These are phyloP conservation scores for Rattus rattus DNA, from an alignment of 2,113 vertebrate species.

Conservation along the genomic window DNA sequence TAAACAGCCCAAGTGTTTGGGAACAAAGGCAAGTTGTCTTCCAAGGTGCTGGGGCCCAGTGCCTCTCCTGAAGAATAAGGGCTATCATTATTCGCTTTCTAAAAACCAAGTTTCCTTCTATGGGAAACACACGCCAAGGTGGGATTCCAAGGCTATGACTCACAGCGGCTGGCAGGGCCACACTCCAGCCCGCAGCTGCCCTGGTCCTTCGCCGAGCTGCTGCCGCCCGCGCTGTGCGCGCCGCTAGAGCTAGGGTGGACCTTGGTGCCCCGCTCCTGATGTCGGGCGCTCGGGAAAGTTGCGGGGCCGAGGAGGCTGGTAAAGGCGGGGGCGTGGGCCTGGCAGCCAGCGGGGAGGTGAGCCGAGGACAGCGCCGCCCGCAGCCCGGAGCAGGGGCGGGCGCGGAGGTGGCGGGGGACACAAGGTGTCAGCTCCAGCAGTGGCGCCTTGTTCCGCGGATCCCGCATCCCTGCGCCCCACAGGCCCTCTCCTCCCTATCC, in stretches of 20 bases:
- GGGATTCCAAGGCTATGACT: constrained; percentile 94
- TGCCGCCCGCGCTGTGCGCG: neutral
- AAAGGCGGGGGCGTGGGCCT: constrained; percentile 52
- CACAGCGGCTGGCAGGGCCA: constrained; percentile 90
- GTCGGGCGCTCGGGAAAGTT: constrained; percentile 70
- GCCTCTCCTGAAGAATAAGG: constrained; percentile 82
- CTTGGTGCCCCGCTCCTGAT: neutral
- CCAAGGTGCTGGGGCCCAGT: constrained; percentile 65
- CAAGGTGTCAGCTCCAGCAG: constrained; percentile 69
- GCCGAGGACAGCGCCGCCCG: constrained; percentile 74
- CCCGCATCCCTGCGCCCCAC: constrained; percentile 48
- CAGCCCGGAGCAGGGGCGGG: constrained; percentile 55
- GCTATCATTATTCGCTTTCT: constrained; percentile 88
- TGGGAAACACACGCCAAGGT: constrained; percentile 94
- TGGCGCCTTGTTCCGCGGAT: constrained; percentile 17
- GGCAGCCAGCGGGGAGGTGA: constrained; percentile 72
- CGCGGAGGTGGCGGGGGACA: constrained; percentile 70
- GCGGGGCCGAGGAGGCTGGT: constrained; percentile 27
- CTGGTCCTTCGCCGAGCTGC: neutral
- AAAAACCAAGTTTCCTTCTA: constrained; percentile 91
- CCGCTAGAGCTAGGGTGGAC: neutral
- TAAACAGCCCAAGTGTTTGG: constrained; percentile 84
- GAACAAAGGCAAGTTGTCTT: constrained; percentile 88
- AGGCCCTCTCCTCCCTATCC: neutral
- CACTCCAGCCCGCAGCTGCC: constrained; percentile 67